phyloP scores from a whole-genome alignment of 2,888 invertebrate species.

The Agrochola macilenta region DNA sequence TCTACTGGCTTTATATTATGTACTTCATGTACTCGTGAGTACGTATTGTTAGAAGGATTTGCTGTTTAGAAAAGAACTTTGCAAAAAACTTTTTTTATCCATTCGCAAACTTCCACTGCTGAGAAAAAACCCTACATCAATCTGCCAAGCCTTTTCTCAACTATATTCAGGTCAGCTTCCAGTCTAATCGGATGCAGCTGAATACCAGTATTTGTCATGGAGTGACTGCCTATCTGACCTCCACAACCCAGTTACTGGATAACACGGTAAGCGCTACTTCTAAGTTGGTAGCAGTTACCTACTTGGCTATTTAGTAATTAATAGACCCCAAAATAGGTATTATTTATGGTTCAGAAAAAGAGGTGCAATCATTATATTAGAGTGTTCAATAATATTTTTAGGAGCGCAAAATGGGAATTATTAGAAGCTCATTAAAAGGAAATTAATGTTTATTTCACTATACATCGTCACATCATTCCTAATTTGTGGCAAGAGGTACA shows the following conservation, averaged over 20 bases:
- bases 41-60: conserved; percentile 4
- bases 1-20: conserved; percentile 11
- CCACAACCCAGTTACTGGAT: no score
- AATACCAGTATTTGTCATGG: not conserved
- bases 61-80: not conserved
- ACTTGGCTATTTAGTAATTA: no score
- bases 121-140: not conserved
- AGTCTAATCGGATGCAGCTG: not conserved
- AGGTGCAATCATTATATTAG: no score
- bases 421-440: no score
- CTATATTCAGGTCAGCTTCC: not conserved
- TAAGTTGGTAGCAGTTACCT: no score
- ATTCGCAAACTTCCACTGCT: not conserved
- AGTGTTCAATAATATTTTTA: no score
- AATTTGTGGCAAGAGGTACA: not conserved
- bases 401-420: no score
- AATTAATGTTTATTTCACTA: not conserved
- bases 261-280: not conserved
- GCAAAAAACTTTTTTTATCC: no score
- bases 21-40: not conserved
- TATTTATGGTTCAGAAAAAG: no score
- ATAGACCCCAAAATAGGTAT: no score
- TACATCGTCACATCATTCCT: not conserved
- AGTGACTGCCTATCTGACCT: not conserved
- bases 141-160: not conserved